A percentile compares a stretch with the other conserved stretches of the same genome.
Conservation (phyloP, 2,797 vertebrate genomes). For the Urocyon cinereoargenteus region DNA sequence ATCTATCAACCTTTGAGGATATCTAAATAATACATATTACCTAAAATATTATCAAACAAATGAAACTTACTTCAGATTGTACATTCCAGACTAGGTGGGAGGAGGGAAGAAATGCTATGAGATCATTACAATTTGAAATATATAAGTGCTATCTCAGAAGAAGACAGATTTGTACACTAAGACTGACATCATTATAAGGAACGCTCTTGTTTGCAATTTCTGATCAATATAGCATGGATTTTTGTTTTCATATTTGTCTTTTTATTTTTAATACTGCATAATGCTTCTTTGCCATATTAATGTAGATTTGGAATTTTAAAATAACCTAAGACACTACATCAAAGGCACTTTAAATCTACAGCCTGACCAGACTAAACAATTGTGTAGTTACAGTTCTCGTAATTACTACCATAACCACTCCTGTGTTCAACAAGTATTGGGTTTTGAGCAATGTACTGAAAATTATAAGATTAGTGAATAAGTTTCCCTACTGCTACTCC, state of each 20-base stretch:
- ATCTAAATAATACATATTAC: slow-evolving; percentile 26
- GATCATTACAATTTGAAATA: slow-evolving; percentile 48
- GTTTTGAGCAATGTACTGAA: neutral
- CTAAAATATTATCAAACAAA: slow-evolving; percentile 73
- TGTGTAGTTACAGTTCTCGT: neutral
- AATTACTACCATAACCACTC: neutral
- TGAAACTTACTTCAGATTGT: slow-evolving; percentile 64
- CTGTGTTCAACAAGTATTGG: neutral
- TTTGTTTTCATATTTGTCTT: neutral
- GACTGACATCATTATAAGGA: neutral
- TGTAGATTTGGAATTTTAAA: slow-evolving; percentile 3
- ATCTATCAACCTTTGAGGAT: slow-evolving; percentile 65
- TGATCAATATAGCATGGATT: neutral
- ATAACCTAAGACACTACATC: neutral
- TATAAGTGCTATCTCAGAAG: neutral
- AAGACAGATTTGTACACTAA: slow-evolving; percentile 4
- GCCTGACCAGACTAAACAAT: neutral
- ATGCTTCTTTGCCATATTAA: neutral
- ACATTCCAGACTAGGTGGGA: neutral
- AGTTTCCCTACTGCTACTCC: neutral
- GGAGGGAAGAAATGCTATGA: neutral
- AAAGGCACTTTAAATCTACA: neutral
- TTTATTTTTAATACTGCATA: neutral
- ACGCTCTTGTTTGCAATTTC: neutral
- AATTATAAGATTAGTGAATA: neutral